These are phyloP conservation scores for Dromius quadrimaculatus DNA, from an alignment of 2,888 invertebrate genomes.

Conservation along the genomic window DNA sequence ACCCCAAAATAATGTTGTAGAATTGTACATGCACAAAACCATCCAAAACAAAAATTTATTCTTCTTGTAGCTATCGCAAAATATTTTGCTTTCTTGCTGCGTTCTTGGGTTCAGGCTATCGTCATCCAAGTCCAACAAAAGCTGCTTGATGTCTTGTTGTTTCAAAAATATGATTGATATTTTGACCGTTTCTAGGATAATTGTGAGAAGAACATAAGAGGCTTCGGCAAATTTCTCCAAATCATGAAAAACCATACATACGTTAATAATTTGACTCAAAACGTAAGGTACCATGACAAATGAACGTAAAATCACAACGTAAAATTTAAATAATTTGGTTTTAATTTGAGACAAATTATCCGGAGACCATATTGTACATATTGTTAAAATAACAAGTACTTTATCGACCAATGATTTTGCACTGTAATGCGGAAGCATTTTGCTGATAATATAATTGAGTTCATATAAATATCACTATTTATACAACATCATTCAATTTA, in stretches of 20 bases:
- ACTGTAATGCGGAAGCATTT: not conserved
- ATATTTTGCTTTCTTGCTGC: slow-evolving; percentile 32
- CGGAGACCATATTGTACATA: slow-evolving; percentile 12
- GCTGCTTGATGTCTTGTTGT: slow-evolving; percentile 31
- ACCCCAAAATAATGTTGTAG: slow-evolving; percentile 27
- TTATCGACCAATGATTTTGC: not conserved
- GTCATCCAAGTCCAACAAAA: slow-evolving; percentile 29
- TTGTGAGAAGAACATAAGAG: slow-evolving; percentile 44
- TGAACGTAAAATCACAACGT: not conserved
- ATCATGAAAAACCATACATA: slow-evolving; percentile 28
- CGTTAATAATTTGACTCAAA: slow-evolving; percentile 9
- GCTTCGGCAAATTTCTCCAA: slow-evolving; percentile 43
- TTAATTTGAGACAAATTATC: slow-evolving; percentile 3
- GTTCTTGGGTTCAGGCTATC: slow-evolving; percentile 34
- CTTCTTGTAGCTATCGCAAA: not conserved
- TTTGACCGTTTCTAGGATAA: slow-evolving; percentile 36
- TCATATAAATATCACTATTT: not conserved
- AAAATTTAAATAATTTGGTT: not conserved
- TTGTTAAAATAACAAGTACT: not conserved
- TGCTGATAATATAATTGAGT: not conserved
- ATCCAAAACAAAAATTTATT: slow-evolving; percentile 17
- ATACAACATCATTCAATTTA: not conserved
- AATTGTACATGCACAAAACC: slow-evolving; percentile 28
- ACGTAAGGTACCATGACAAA: not conserved
- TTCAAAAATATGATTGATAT: slow-evolving; percentile 9